A percentile compares a stretch with the other conserved stretches of the same genome.
Evolutionary conservation across 2,113 vertebrate genomes (phyloP).

Genomic region (Entosphenus tridentatus): DNA sequence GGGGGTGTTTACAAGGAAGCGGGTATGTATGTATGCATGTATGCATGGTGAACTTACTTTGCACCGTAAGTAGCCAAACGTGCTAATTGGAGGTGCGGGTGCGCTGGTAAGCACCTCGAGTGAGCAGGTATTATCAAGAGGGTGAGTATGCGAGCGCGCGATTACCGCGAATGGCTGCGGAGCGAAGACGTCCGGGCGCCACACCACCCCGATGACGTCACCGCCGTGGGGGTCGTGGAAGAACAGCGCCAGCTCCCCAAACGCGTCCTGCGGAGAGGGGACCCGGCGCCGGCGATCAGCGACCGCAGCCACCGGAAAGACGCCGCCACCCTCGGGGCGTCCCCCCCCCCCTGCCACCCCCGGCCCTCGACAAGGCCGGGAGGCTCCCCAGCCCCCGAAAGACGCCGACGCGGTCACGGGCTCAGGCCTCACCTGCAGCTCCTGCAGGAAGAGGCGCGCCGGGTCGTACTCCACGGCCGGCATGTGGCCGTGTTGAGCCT

Average conservation of each 20-base stretch:
- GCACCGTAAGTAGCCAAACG: too few relatives aligned
- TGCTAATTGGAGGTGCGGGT: too few relatives aligned
- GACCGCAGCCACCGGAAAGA: too few relatives aligned
- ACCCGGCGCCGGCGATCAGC: too few relatives aligned
- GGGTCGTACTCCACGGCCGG: constrained; percentile 72
- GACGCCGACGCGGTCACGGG: neutral
- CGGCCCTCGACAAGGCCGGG: too few relatives aligned
- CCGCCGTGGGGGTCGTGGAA: constrained; percentile 71
- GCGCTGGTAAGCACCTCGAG: neutral
- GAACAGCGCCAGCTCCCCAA: constrained; percentile 59
- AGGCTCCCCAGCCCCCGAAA: too few relatives aligned
- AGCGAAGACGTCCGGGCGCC: constrained; percentile 62
- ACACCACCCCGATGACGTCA: constrained; percentile 58
- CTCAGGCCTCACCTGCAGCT: constrained; percentile 41
- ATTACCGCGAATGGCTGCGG: constrained; percentile 61
- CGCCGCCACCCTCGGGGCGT: too few relatives aligned
- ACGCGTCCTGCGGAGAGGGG: constrained; percentile 33
- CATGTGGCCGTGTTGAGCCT: constrained; percentile 13
- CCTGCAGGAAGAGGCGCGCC: constrained; percentile 40
- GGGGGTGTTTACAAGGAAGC: neutral
- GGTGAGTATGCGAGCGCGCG: neutral
- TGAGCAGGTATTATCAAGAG: neutral
- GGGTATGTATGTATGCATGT: neutral
- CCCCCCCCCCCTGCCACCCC: too few relatives aligned
- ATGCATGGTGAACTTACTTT: neutral